These are phyloP conservation scores for Teleogryllus oceanicus DNA, from an alignment of 2,888 invertebrate species.

Conservation along the genomic window DNA sequence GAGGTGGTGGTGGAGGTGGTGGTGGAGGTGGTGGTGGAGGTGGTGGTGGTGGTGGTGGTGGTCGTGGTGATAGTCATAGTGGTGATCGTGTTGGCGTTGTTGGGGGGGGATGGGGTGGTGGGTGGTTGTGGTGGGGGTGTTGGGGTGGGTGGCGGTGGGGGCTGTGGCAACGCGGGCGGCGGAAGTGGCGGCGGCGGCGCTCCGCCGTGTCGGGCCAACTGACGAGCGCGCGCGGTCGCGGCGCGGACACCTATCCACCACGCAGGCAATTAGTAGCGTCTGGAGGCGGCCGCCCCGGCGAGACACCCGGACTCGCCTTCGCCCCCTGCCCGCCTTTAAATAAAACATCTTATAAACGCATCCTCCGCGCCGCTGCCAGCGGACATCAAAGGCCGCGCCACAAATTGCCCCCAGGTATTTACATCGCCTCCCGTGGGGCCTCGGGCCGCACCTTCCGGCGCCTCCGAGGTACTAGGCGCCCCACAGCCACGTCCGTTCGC, in stretches of 20 bases:
- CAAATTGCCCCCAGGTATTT: neutral
- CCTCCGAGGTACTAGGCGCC: no score
- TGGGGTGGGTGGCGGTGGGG: no score
- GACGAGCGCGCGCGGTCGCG: neutral
- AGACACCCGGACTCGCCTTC: neutral
- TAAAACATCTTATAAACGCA: slow-evolving; percentile 18
- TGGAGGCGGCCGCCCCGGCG: neutral
- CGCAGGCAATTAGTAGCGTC: neutral
- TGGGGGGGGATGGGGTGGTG: no score
- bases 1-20: no score
- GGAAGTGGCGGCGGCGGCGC: neutral
- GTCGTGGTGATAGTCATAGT: no score
- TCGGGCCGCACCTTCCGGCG: no score
- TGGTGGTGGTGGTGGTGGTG: no score
- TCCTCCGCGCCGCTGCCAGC: neutral
- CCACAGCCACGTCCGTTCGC: no score
- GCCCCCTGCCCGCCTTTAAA: neutral
- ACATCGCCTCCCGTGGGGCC: no score
- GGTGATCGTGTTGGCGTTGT: no score
- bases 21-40: no score
- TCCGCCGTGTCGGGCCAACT: neutral
- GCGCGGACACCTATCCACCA: neutral
- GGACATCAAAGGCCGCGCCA: neutral
- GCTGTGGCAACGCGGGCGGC: neutral
- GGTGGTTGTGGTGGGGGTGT: no score